Percentiles rank a stretch among this genome's conserved stretches.
These are phyloP conservation scores for Aegotheles bennettii DNA, from an alignment of 2,113 vertebrate species.

Conservation along the genomic window DNA sequence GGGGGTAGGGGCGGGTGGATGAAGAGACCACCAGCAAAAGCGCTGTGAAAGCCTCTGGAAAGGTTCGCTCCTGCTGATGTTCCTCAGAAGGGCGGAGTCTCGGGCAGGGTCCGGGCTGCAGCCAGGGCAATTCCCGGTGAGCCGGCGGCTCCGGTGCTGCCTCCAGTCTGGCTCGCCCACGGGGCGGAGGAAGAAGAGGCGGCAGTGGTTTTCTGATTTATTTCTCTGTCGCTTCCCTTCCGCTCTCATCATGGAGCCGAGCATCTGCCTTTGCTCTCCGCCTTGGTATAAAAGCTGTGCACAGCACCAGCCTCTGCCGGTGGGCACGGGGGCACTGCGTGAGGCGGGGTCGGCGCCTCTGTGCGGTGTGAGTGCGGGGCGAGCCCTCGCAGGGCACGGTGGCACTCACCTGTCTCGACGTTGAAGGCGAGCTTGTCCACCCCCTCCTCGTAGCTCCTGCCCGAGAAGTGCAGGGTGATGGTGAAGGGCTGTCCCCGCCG, in stretches of 20 bases:
- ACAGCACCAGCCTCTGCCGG: background rate
- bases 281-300: background rate
- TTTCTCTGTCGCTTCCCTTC: background rate
- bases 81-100: background rate
- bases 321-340: background rate
- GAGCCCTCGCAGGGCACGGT: rapidly evolving
- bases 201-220: background rate
- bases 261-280: background rate
- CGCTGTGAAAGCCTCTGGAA: background rate
- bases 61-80: background rate
- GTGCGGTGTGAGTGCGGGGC: background rate
- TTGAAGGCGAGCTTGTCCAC: conserved; percentile 75
- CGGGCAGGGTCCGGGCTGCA: rapidly evolving
- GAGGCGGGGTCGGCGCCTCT: no score
- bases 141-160: rapidly evolving
- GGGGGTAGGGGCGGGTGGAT: background rate
- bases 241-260: background rate
- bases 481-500: conserved; percentile 86
- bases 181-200: background rate
- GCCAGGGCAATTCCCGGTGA: background rate
- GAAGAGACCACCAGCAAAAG: background rate
- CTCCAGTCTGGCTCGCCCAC: rapidly evolving
- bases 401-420: conserved; percentile 79
- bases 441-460: conserved; percentile 75
- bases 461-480: conserved; percentile 79